Evolutionary conservation across 1,140 invertebrate species (phyloP).

Genomic region (Euglossa dilemma): DNA sequence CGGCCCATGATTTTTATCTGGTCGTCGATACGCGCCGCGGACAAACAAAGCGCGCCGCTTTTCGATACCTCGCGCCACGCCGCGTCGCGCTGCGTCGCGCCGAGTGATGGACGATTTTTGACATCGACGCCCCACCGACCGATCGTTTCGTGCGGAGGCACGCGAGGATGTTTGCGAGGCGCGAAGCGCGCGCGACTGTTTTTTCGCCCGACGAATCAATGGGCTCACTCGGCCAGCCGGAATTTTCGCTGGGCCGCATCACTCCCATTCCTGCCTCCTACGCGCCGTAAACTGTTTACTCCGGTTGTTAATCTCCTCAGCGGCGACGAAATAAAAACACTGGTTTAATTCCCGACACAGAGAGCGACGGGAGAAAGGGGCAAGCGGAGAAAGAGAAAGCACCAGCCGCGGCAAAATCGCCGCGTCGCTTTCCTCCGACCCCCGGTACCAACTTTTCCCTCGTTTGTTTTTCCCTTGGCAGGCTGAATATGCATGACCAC

Average conservation of each 20-base stretch:
- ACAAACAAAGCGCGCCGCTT: not conserved
- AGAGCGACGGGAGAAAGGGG: not conserved
- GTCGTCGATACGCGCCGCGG: not conserved
- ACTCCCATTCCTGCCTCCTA: not conserved
- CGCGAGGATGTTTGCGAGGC: not conserved
- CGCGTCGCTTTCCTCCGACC: not conserved
- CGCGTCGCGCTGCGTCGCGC: too few species aligned
- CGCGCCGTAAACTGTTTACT: conserved; percentile 10
- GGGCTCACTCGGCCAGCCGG: not conserved
- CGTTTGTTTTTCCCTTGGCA: conserved; percentile 13
- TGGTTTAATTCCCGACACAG: conserved; percentile 40
- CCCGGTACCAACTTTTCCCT: conserved; percentile 19
- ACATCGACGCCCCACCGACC: not conserved
- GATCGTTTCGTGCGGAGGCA: not conserved
- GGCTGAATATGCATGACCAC: conserved; percentile 31
- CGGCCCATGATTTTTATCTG: not conserved
- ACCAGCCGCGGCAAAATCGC: conserved; percentile 34
- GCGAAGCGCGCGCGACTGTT: not conserved
- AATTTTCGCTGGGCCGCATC: not conserved
- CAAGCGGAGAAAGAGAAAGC: too few species aligned
- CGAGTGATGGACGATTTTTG: not conserved
- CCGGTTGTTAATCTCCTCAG: conserved; percentile 4
- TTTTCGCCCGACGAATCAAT: not conserved
- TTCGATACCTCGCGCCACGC: not conserved
- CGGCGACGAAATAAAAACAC: conserved; percentile 43